Percentiles rank a stretch among this genome's conserved stretches.
Evolutionary conservation across 2,888 invertebrate species (phyloP).

Genomic region (Theristus sp.): DNA sequence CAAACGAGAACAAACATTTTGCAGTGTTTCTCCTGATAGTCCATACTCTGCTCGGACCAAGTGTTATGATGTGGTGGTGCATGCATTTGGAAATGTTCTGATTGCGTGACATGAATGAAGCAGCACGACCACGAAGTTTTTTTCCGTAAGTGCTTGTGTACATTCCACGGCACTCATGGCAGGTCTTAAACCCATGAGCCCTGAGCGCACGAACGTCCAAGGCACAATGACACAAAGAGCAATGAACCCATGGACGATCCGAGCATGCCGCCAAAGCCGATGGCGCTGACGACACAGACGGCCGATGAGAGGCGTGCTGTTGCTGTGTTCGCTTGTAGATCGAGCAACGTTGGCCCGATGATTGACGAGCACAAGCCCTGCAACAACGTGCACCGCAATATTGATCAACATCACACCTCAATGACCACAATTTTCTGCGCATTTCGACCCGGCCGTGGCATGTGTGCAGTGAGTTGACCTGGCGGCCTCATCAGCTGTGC

Average conservation of each 20-base stretch:
- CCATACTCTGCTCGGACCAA: too few species aligned
- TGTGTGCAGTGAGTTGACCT: too few species aligned
- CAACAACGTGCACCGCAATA: background rate
- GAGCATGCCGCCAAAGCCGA: conserved; percentile 1
- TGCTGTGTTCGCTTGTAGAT: conserved; percentile 2
- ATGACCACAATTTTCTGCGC: background rate
- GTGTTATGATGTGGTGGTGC: too few species aligned
- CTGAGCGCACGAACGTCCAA: too few species aligned
- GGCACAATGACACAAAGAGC: background rate
- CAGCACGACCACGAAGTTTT: too few species aligned
- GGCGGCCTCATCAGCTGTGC: too few species aligned
- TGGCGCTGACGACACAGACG: background rate
- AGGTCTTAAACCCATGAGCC: too few species aligned
- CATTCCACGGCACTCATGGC: too few species aligned
- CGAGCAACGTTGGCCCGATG: conserved; percentile 6
- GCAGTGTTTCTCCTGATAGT: too few species aligned
- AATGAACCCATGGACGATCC: background rate
- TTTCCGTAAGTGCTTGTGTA: background rate
- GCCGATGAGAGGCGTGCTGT: background rate
- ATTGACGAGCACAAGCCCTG: conserved; percentile 5
- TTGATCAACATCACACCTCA: background rate
- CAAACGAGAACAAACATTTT: background rate
- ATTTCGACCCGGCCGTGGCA: too few species aligned
- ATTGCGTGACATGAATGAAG: background rate
- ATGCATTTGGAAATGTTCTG: background rate